Evolutionary conservation across 2,113 vertebrate genomes (phyloP), one percentile per base, ranked within the genome.

Genomic region (Prionailurus viverrinus): DNA sequence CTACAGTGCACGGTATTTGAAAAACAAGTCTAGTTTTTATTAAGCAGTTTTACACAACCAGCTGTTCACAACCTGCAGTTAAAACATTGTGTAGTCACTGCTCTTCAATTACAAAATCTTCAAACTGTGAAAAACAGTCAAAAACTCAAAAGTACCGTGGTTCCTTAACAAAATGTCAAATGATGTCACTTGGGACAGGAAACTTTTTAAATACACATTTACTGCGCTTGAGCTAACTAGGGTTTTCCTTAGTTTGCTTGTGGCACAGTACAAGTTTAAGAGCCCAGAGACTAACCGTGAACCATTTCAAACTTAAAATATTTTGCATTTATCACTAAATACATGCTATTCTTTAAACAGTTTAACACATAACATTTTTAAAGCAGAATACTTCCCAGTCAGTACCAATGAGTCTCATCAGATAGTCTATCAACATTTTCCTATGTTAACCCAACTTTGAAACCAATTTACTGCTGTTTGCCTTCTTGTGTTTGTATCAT

Each of bases 11-110:
- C 63, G 85, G 18, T 29, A 83, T 89, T 80, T 97, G 96, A 88
- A 97, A 98, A 94, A 97, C 92, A 95, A 96, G 97, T 98, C 97
- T 98, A 98, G 93, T 98, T 99, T 97, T 99, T 99, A 99, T 98
- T 99, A 97, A 97, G 98, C 96, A 98, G 91, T 98, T 94, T 88
- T 96, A 98, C 84, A 99, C 95, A 98, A 98, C 87, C 93, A 98
- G 96, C 96, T 98, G 79, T 97, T 98, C 97, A 98, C 98, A 98
- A 98, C 98, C 91, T 98, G 97, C 94, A 98, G 98, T 98, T 97
- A 98, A 86, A 97, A 96, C 94, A 96, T 36, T 97, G 88, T 88
- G 83, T 97, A 96, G 81, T 97, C 96, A 92, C 97, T 96, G 95
- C 98, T 95, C 76, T 53, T 98, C 86, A 97, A 97, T 98, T 98